These are phyloP conservation scores for Drosophila sordidula DNA, from an alignment of 2,888 invertebrate genomes.

Conservation along the genomic window DNA sequence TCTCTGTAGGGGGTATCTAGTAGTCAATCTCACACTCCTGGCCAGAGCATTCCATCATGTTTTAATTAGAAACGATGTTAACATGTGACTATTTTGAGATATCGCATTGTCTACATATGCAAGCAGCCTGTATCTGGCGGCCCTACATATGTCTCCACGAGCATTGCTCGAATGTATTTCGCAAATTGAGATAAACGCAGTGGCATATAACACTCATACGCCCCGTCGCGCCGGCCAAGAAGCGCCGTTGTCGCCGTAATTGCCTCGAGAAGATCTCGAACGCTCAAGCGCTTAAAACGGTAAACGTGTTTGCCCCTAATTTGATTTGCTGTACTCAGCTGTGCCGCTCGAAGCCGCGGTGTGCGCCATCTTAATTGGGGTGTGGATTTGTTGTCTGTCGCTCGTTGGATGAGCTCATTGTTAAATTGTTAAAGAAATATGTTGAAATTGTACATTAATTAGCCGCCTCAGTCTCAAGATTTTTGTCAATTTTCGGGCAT, in stretches of 20 bases:
- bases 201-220: conserved; percentile 33
- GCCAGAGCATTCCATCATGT: neutral
- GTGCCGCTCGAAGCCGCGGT: conserved; percentile 7
- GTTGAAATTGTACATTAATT: conserved; percentile 60
- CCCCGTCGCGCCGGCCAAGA: conserved; percentile 2
- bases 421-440: conserved; percentile 47
- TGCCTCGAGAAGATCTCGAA: conserved; percentile 46
- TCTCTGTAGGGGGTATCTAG: neutral
- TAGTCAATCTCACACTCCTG: neutral
- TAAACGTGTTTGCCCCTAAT: conserved; percentile 75
- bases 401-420: conserved; percentile 66
- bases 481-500: conserved; percentile 4
- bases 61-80: conserved; percentile 74
- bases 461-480: conserved; percentile 21
- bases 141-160: conserved; percentile 46
- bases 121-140: conserved; percentile 22
- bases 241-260: conserved; percentile 41
- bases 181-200: conserved; percentile 69
- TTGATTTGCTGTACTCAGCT: conserved; percentile 58
- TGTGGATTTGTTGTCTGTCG: conserved; percentile 22
- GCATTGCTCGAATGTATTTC: conserved; percentile 41
- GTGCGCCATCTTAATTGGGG: conserved; percentile 26
- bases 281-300: conserved; percentile 50
- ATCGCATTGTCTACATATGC: conserved; percentile 36
- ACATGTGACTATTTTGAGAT: conserved; percentile 63